Conservation (phyloP, 1,140 invertebrate species). For the Laupala kohalensis region DNA sequence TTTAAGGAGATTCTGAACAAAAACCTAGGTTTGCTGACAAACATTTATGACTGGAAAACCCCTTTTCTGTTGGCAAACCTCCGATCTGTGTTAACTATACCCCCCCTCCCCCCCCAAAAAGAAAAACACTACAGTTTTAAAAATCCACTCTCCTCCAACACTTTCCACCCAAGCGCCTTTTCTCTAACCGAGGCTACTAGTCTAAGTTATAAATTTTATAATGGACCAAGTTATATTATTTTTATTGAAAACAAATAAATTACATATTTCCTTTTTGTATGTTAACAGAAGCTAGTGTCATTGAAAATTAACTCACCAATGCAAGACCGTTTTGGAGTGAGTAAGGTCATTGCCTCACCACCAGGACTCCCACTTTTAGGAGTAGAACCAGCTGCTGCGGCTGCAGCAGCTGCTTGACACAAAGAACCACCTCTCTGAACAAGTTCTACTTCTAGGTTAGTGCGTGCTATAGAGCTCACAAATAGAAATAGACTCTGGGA, state of each 20-base stretch:
- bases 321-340: slow-evolving; percentile 68
- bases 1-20: no score
- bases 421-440: slow-evolving; percentile 72
- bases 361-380: background rate
- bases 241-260: background rate
- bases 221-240: background rate
- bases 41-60: no score
- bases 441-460: slow-evolving; percentile 85
- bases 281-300: background rate
- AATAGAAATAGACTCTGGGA: slow-evolving; percentile 69
- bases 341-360: background rate
- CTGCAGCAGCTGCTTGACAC: slow-evolving; percentile 27
- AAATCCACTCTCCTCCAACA: no score
- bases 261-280: background rate
- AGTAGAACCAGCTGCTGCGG: slow-evolving; percentile 12
- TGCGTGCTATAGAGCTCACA: slow-evolving; percentile 79
- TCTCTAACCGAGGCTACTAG: no score
- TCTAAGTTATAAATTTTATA: no score
- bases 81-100: no score
- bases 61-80: no score
- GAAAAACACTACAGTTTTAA: no score
- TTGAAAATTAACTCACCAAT: slow-evolving; percentile 45
- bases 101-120: no score
- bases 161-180: no score
- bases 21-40: no score